phyloP scores from a whole-genome alignment of 2,888 invertebrate genomes.

The Branchellion lobata region DNA sequence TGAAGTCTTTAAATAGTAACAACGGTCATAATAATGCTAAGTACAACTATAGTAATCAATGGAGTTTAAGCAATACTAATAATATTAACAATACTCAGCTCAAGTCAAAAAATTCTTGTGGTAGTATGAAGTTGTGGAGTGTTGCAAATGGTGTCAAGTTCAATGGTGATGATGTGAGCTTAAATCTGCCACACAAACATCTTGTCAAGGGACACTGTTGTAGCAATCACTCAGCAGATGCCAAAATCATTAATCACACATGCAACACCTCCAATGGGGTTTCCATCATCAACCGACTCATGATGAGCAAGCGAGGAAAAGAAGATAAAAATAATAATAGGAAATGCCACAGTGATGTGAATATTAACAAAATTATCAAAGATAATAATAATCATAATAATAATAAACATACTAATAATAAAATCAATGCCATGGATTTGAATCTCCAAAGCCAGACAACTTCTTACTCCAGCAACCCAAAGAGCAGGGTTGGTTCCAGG shows the following conservation, averaged over 20 bases:
- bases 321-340: background rate
- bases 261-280: background rate
- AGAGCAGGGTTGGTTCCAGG: no score
- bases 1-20: background rate
- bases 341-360: background rate
- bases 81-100: background rate
- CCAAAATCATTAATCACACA: background rate
- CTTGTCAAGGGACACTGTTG: background rate
- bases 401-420: background rate
- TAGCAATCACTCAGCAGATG: slow-evolving; percentile 15
- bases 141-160: background rate
- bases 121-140: background rate
- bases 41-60: background rate
- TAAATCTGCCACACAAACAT: background rate
- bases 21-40: background rate
- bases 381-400: background rate
- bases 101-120: background rate
- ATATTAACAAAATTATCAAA: background rate
- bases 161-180: background rate
- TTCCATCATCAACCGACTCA: background rate
- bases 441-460: background rate
- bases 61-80: background rate
- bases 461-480: background rate
- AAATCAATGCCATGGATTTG: background rate
- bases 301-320: background rate